Conservation (phyloP, 2,113 vertebrate genomes). For the Anoura caudifer region DNA sequence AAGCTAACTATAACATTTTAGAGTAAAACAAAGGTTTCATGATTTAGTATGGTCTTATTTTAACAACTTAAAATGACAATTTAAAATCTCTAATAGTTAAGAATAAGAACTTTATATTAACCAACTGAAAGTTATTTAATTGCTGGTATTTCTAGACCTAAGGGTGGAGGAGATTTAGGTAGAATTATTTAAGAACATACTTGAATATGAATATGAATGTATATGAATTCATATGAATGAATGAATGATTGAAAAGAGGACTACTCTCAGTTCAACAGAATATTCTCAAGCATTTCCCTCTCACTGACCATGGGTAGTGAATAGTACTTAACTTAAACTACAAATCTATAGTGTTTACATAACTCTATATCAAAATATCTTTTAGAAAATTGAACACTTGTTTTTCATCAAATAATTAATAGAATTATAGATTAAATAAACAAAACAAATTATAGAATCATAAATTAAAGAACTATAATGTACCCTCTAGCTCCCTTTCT, state of each 20-base stretch:
- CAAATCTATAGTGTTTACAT: constrained; percentile 41
- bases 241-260: neutral
- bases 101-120: neutral
- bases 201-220: no score
- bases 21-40: neutral
- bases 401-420: neutral
- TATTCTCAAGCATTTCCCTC: neutral
- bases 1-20: neutral
- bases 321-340: constrained; percentile 5
- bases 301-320: neutral
- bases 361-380: constrained; percentile 65
- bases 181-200: neutral
- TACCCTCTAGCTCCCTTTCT: neutral
- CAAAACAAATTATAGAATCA: neutral
- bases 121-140: neutral
- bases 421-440: neutral
- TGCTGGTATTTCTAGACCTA: neutral
- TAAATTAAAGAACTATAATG: neutral
- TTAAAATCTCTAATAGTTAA: neutral
- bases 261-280: neutral
- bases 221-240: no score
- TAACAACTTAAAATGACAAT: neutral
- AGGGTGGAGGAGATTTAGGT: neutral
- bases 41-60: neutral
- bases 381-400: neutral